Evolutionary conservation across 2,113 vertebrate genomes (phyloP).

Genomic region (Chionis minor): DNA sequence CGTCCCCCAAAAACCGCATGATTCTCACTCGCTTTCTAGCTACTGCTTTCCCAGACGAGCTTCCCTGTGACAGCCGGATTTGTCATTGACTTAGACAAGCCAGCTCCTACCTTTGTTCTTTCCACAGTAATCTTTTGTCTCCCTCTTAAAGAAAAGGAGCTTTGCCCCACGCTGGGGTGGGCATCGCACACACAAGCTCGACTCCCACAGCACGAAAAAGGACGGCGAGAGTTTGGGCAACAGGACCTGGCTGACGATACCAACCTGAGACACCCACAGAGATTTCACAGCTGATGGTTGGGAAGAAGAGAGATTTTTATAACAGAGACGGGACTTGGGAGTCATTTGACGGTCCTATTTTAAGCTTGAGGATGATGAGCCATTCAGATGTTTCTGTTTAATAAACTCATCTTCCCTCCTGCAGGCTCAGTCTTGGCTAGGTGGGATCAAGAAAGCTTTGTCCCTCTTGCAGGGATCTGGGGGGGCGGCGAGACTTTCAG

Average conservation of each 20-base stretch:
- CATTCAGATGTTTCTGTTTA: not conserved
- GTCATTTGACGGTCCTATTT: not conserved
- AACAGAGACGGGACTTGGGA: not conserved
- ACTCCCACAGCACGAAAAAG: not conserved
- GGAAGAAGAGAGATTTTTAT: not conserved
- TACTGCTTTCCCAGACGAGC: fast-evolving
- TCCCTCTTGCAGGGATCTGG: not conserved
- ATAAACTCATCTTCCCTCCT: not conserved
- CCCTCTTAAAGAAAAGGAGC: not conserved
- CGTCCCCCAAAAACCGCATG: fast-evolving
- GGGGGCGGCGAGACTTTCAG: fast-evolving
- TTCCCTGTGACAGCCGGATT: not conserved
- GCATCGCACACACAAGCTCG: fast-evolving
- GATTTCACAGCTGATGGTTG: not conserved
- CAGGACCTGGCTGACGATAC: fast-evolving
- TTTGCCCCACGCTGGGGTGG: fast-evolving
- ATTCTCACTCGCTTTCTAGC: not conserved
- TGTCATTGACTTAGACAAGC: not conserved
- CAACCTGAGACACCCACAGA: not conserved
- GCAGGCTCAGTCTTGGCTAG: fast-evolving
- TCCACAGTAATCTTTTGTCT: fast-evolving
- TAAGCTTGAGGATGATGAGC: not conserved
- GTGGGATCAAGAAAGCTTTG: not conserved
- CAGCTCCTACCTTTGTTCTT: not conserved
- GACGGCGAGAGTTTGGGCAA: fast-evolving